Evolutionary conservation across 2,113 vertebrate genomes (phyloP), one percentile per base, ranked within the genome.

Genomic region (Dasyprocta punctata): DNA sequence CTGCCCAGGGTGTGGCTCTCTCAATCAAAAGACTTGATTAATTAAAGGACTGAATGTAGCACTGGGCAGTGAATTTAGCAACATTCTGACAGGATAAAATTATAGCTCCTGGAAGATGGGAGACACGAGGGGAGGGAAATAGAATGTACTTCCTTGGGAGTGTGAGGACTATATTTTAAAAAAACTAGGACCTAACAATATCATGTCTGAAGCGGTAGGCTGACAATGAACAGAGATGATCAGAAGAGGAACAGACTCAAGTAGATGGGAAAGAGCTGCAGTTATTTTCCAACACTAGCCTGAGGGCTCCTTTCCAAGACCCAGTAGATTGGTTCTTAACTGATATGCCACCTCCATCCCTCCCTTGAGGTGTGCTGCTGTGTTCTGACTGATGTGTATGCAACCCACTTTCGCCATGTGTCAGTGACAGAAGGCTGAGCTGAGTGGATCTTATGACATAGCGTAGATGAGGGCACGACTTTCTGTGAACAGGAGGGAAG

Each of bases 281-380:
- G 41, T 71, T 52, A 44, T 47, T 94, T 93, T 83, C 86, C 49
- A 75, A 16, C 24, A 82, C 93, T 85, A 47, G 44, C 24, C 56
- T 47, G 14, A 14, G n/a, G 83, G 78, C 56, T 86, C 75, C 60
- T 94, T 96, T 96, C 65, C 13, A 84, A 77, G 92, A 87, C 38
- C 56, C 12, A 8, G 36, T 75, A 78, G 96, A 85, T 26, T 58
- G n/a, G n/a, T n/a, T n/a, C n/a, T n/a, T n/a, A n/a, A n/a, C n/a
- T n/a, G n/a, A n/a, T n/a, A n/a, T n/a, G n/a, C n/a, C n/a, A n/a
- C n/a, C n/a, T n/a, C n/a, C 3, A 6, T 36, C 65, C 77, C 30
- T 38, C 82, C 47, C 44, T 1, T 2, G 44, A n/a, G 65, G 54
- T 12, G 60, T n/a, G 33, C 71, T 58, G 4, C 77, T 80, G 19